A percentile compares a stretch with the other conserved stretches of the same genome.
These are phyloP conservation scores for Phodopus roborovskii DNA, from an alignment of 2,113 vertebrate species.

Conservation along the genomic window DNA sequence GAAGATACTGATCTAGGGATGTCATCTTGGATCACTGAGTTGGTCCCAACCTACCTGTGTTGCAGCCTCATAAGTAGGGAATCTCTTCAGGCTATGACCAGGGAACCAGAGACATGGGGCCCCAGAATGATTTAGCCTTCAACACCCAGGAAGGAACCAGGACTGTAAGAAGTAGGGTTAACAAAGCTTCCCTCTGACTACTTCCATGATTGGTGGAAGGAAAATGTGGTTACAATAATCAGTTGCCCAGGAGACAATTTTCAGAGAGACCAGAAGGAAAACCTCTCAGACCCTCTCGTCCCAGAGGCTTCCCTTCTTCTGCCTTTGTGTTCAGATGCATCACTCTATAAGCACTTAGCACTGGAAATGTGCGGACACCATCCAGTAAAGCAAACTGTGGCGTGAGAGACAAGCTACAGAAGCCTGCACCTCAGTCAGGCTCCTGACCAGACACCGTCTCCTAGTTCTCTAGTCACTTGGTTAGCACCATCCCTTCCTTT, in stretches of 20 bases:
- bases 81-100: background rate
- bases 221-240: background rate
- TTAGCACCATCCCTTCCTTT: conserved; percentile 42
- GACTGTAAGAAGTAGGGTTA: background rate
- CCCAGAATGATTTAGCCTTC: background rate
- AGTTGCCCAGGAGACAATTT: background rate
- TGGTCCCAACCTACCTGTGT: background rate
- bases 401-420: background rate
- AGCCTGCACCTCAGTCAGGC: background rate
- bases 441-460: background rate
- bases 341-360: background rate
- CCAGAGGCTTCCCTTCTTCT: background rate
- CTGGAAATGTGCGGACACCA: background rate
- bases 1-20: background rate
- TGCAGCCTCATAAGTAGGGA: background rate
- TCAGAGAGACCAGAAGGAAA: background rate
- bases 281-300: background rate
- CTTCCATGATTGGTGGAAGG: background rate
- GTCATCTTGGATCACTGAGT: background rate
- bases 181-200: background rate
- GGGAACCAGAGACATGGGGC: background rate
- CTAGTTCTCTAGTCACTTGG: background rate
- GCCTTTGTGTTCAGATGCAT: background rate
- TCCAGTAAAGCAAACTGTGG: background rate
- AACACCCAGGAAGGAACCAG: background rate